Percentiles rank a stretch among this genome's conserved stretches.
Evolutionary conservation across 2,797 vertebrate genomes (phyloP).

Genomic region (Potorous gilbertii): DNA sequence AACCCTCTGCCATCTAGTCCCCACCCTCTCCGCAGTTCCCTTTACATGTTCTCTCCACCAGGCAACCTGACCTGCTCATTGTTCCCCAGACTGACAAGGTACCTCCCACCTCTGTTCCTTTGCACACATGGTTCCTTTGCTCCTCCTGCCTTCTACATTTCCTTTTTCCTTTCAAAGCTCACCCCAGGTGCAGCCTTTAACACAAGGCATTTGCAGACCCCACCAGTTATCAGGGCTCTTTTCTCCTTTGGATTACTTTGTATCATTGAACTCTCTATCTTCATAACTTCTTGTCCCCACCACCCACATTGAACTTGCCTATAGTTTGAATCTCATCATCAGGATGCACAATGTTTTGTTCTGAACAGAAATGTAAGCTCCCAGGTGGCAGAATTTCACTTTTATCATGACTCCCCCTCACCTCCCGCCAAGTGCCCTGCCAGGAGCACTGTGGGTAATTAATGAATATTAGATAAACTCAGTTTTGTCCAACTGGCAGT

Average conservation of each 20-base stretch:
- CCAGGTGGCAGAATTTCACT: background rate
- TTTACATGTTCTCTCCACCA: background rate
- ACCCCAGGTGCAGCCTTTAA: background rate
- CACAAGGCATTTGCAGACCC: background rate
- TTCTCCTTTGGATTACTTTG: background rate
- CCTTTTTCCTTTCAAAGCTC: background rate
- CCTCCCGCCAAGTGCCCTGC: background rate
- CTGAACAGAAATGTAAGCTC: background rate
- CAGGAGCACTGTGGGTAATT: background rate
- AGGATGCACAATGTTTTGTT: background rate
- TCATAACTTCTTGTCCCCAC: background rate
- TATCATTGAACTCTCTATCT: background rate
- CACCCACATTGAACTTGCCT: background rate
- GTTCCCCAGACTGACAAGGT: background rate
- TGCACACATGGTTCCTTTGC: background rate
- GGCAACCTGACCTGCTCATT: background rate
- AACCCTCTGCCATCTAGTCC: too few relatives aligned
- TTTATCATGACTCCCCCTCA: background rate
- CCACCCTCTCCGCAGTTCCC: background rate
- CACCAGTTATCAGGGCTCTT: background rate
- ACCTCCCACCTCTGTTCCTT: background rate
- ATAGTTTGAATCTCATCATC: background rate
- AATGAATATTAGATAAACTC: background rate
- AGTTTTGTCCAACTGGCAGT: background rate
- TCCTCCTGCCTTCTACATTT: background rate